These are phyloP conservation scores for Corvus cornix DNA, from an alignment of 2,113 vertebrate species.

Conservation along the genomic window DNA sequence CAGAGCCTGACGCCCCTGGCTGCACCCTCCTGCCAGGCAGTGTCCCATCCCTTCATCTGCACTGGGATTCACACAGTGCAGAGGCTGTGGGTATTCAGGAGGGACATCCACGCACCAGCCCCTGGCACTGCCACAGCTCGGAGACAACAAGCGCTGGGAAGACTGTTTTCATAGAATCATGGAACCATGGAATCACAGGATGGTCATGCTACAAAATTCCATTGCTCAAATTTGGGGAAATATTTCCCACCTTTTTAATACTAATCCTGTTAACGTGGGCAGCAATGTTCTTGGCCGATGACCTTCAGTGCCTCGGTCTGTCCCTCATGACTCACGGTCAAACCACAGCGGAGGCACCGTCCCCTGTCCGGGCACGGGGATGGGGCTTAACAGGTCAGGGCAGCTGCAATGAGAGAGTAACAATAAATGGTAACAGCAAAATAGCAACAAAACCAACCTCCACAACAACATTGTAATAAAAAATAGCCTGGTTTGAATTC, in stretches of 20 bases:
- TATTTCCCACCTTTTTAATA: background rate
- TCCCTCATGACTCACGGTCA: background rate
- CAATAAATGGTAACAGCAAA: rapidly evolving
- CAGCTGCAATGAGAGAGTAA: background rate
- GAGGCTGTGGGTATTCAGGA: rapidly evolving
- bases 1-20: background rate
- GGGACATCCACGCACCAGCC: background rate
- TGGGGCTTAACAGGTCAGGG: background rate
- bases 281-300: rapidly evolving
- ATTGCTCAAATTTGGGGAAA: background rate
- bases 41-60: background rate
- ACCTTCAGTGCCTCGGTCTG: background rate
- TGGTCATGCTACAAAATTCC: background rate
- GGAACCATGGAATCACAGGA: background rate
- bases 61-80: background rate
- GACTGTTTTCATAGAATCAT: background rate
- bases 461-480: rapidly evolving
- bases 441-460: background rate
- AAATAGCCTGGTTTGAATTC: background rate
- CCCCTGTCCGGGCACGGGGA: background rate
- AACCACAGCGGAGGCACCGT: background rate
- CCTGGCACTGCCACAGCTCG: rapidly evolving
- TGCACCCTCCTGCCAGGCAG: background rate
- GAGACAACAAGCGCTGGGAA: background rate
- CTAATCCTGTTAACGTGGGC: background rate